Percentiles rank a stretch among this genome's conserved stretches.
Conservation (phyloP, 2,888 invertebrate genomes). For the Drosophila dives region DNA sequence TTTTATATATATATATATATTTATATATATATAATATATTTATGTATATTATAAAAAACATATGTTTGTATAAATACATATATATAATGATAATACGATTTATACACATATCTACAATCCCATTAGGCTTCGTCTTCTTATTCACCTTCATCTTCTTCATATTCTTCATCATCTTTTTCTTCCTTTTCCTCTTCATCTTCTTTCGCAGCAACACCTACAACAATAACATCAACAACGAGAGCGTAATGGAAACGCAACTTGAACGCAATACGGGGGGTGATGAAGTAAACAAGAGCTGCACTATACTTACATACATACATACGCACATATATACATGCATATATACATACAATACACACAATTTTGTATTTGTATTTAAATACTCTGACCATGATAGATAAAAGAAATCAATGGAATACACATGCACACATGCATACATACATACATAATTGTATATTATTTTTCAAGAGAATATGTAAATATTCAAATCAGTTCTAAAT, state of each 20-base stretch:
- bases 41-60: no score
- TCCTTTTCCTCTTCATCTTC: not conserved
- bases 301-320: not conserved
- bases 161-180: not conserved
- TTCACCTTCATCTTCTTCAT: not conserved
- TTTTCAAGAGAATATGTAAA: not conserved
- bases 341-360: not conserved
- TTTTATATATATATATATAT: no score
- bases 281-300: constrained; percentile 33
- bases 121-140: not conserved
- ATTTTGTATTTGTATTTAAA: no score
- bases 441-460: not conserved
- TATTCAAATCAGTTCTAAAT: not conserved
- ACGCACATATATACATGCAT: not conserved
- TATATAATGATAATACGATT: not conserved
- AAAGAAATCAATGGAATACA: no score
- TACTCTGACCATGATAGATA: no score
- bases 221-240: constrained; percentile 7
- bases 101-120: not conserved
- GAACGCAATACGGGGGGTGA: constrained; percentile 26
- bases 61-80: not conserved
- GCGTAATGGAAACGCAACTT: constrained; percentile 23
- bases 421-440: not conserved
- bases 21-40: not conserved
- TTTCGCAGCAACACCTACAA: not conserved